Evolutionary conservation across 2,797 vertebrate species (phyloP).

Genomic region (Vultur gryphus): DNA sequence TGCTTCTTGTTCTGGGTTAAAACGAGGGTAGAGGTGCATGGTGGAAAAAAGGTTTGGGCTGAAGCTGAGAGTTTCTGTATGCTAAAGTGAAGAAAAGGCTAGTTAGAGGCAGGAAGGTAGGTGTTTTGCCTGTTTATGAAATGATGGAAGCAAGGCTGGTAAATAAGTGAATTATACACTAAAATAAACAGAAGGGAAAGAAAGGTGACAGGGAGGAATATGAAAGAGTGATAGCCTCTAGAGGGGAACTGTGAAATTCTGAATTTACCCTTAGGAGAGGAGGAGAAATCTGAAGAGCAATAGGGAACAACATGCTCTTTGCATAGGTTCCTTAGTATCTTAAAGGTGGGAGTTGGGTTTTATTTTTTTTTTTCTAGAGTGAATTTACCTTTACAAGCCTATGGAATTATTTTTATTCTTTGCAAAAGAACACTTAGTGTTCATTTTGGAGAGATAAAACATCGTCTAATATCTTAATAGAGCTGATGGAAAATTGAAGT

Average conservation of each 20-base stretch:
- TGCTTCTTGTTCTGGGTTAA: background rate
- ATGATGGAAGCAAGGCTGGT: background rate
- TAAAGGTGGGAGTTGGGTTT: background rate
- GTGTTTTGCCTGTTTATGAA: background rate
- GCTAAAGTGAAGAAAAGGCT: background rate
- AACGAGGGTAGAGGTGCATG: background rate
- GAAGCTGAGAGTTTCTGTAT: background rate
- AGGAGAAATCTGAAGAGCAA: background rate
- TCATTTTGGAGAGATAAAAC: background rate
- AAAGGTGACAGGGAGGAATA: background rate
- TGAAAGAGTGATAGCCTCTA: background rate
- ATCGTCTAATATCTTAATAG: background rate
- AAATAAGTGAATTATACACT: background rate
- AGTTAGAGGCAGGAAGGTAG: background rate
- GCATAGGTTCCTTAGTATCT: background rate
- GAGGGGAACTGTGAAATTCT: background rate
- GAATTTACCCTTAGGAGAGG: background rate
- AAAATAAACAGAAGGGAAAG: background rate
- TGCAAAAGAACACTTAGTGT: background rate
- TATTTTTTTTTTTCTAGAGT: background rate
- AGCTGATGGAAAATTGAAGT: background rate
- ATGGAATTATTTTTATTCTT: background rate
- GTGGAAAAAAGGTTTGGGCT: background rate
- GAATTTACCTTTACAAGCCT: background rate
- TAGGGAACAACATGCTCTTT: background rate